phyloP scores from a whole-genome alignment of 2,797 vertebrate species.

The Coracias cyanogaster region DNA sequence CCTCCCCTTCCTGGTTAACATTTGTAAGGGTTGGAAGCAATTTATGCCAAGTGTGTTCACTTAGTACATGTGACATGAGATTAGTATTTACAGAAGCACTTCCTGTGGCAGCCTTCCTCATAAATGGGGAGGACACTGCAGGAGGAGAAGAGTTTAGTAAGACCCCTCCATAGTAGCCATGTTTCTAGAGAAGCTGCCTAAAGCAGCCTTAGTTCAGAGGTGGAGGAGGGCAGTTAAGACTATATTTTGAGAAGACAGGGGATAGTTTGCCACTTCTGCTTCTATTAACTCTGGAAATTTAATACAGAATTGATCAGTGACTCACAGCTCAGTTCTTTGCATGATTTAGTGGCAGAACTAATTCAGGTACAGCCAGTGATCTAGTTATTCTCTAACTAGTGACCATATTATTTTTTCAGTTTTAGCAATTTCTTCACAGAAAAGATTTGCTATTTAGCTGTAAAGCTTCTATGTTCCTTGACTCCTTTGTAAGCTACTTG shows the following conservation, averaged over 20 bases:
- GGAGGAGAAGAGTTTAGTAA: background rate
- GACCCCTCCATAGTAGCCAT: background rate
- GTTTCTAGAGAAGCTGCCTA: background rate
- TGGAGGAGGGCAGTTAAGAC: background rate
- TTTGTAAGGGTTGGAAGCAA: background rate
- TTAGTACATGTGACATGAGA: background rate
- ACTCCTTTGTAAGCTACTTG: background rate
- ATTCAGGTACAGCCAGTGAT: background rate
- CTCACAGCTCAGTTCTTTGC: background rate
- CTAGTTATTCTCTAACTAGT: background rate
- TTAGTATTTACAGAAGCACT: background rate
- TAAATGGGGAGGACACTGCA: background rate
- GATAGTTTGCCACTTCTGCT: background rate
- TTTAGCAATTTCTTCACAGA: background rate
- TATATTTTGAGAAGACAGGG: background rate
- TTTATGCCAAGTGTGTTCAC: background rate
- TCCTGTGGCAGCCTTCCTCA: background rate
- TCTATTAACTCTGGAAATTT: background rate
- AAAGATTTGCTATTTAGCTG: background rate
- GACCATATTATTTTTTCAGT: background rate
- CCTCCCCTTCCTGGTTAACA: background rate
- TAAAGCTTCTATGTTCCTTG: background rate
- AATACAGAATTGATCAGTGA: background rate
- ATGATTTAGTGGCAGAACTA: background rate
- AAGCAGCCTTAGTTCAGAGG: background rate